Base-by-base conservation (phyloP, 2,888 invertebrate genomes). In the Drosophila helvetica region DNA sequence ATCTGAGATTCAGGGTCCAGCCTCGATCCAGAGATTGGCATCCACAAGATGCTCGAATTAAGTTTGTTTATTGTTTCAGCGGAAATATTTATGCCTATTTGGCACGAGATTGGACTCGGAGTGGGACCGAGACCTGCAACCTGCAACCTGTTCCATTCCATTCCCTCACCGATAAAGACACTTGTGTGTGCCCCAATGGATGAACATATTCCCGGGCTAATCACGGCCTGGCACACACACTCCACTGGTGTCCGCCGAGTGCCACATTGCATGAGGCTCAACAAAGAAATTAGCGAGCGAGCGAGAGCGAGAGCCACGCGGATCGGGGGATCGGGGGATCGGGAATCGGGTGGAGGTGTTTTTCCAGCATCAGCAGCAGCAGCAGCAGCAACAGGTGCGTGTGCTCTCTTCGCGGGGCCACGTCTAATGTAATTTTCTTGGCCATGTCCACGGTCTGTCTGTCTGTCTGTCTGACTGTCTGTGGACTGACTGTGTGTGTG, bases 381-480 rank as follows among this genome's bases (percentile, higher is more conserved):
- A 30, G 30, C 4, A 4, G 33, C 48, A 10, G 10, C 25, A 9
- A 6, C 30, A 10, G 42, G 30, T 12, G 10, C 17, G 19, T 19
- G 19, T 3, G 1, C 27, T 17, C 9, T 52, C 33, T 19, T 30
- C 52, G 30, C 15, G 17, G 25, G 61, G 57, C 59, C 67, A 71
- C 73, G 86, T 82, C 88, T 79, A 89, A 89, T 81, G 86, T 89
- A 87, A 86, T 85, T 85, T 85, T 74, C 84, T 82, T 76, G 89
- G 60, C 63, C 38, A 38, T 38, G 38, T 38, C 58, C 64, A 62
- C 55, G 64, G 63, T 55, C 65, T 67, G 66, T 70, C 58, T 61
- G 59, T 50, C 61, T 56, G 53, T 61, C 48, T 43, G 54, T 55
- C 65, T 69, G 66, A 68, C 58, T 61, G 57, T 46, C 61, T 58